A percentile compares a stretch with the other conserved stretches of the same genome.
Conservation (phyloP, 2,888 invertebrate genomes). For the Coecobrya sp. region DNA sequence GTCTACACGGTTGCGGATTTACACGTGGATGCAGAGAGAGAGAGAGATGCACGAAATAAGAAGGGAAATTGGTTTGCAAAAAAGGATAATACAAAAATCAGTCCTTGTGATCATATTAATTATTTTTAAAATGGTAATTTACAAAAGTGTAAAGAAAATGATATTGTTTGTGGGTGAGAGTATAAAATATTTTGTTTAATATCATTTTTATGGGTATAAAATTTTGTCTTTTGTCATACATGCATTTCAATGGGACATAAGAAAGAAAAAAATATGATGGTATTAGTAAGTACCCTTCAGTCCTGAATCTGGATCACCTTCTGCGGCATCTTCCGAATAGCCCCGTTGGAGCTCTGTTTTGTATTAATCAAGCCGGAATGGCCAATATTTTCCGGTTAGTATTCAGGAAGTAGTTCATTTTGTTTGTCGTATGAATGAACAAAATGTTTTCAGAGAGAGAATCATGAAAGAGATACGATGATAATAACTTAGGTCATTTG, state of each 20-base stretch:
- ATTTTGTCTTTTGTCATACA: slow-evolving; percentile 31
- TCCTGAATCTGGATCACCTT: slow-evolving; percentile 90
- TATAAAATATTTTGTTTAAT: background rate
- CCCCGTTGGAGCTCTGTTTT: slow-evolving; percentile 92
- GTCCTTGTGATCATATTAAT: slow-evolving; percentile 27
- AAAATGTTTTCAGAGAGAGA: slow-evolving; percentile 21
- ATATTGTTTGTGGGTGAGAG: slow-evolving; percentile 1
- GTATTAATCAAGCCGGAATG: slow-evolving; percentile 66
- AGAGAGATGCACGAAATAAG: slow-evolving; percentile 56
- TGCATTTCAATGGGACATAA: background rate
- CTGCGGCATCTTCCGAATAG: slow-evolving; percentile 94
- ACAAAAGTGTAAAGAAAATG: slow-evolving; percentile 22
- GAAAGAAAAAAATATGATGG: background rate
- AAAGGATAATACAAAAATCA: slow-evolving; percentile 61
- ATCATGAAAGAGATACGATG: slow-evolving; percentile 62
- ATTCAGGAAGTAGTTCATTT: slow-evolving; percentile 17
- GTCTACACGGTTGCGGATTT: slow-evolving; percentile 68
- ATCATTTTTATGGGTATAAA: slow-evolving; percentile 1
- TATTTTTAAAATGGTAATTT: too few relatives aligned
- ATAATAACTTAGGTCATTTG: slow-evolving; percentile 21
- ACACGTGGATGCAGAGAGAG: slow-evolving; percentile 36
- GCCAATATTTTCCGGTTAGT: slow-evolving; percentile 73
- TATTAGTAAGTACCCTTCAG: slow-evolving; percentile 49
- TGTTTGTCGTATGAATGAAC: slow-evolving; percentile 44
- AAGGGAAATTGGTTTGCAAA: slow-evolving; percentile 56